These are phyloP conservation scores for Catamblyrhynchus diadema DNA, from an alignment of 2,797 vertebrate species.

Conservation along the genomic window DNA sequence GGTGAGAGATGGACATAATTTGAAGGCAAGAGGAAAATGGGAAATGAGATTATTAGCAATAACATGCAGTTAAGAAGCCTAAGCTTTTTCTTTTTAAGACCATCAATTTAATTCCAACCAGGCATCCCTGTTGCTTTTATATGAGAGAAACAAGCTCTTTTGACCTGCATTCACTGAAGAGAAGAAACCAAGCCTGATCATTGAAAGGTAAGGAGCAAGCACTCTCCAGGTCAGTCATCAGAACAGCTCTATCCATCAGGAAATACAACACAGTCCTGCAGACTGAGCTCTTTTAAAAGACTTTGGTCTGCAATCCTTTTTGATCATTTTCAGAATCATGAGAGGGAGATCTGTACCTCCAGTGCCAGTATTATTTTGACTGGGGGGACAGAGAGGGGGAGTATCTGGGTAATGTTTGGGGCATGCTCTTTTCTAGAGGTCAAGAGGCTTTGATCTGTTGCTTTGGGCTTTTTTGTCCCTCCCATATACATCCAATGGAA, in stretches of 20 bases:
- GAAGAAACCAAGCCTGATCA: neutral
- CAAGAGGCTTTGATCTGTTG: neutral
- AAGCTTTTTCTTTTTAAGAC: neutral
- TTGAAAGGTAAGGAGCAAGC: neutral
- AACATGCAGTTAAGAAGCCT: neutral
- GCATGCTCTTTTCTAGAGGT: neutral
- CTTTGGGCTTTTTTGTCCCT: neutral
- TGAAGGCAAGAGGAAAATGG: neutral
- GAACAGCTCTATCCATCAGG: neutral
- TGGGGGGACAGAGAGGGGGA: fast-evolving
- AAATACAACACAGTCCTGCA: neutral
- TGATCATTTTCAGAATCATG: neutral
- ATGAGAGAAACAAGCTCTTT: neutral
- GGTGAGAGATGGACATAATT: fast-evolving
- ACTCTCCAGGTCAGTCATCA: neutral
- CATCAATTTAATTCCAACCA: neutral
- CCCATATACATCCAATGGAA: neutral
- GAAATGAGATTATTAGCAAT: neutral
- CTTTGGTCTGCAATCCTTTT: neutral
- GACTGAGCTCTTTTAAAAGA: neutral
- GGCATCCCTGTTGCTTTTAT: neutral
- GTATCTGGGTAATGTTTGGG: neutral
- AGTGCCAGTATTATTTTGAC: neutral
- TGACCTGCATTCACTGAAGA: neutral
- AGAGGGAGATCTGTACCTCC: neutral